phyloP scores from a whole-genome alignment of 2,888 invertebrate genomes.

The Drosophila yooni region DNA sequence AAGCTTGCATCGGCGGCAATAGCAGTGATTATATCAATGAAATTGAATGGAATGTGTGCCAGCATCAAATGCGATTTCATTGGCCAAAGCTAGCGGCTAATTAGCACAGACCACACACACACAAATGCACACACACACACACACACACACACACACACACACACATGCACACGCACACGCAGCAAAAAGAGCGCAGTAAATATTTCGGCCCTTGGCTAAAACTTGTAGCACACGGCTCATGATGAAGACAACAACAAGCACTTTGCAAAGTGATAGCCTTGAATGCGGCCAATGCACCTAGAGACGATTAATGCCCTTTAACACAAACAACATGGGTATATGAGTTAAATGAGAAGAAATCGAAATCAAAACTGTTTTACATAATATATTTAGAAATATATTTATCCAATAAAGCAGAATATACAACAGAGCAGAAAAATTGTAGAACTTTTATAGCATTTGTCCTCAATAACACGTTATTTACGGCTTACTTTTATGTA shows the following conservation, averaged over 20 bases:
- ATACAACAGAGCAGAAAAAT: background rate
- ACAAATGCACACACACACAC: slow-evolving; percentile 9
- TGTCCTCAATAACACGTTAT: rapidly evolving
- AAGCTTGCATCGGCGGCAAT: slow-evolving; percentile 31
- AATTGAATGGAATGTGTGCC: slow-evolving; percentile 78
- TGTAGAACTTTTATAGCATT: background rate
- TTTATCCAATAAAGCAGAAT: background rate
- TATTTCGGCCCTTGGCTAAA: slow-evolving; percentile 68
- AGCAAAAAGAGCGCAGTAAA: slow-evolving; percentile 18
- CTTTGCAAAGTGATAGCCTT: slow-evolving; percentile 47
- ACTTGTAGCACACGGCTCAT: slow-evolving; percentile 50
- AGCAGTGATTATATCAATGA: slow-evolving; percentile 74
- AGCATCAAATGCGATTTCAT: slow-evolving; percentile 71
- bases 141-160: slow-evolving; percentile 1
- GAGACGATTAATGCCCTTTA: slow-evolving; percentile 27
- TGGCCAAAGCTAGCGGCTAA: slow-evolving; percentile 62
- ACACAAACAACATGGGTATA: slow-evolving; percentile 27
- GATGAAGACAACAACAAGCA: slow-evolving; percentile 30
- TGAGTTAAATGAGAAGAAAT: background rate
- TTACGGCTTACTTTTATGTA: background rate
- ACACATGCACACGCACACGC: background rate
- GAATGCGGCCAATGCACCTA: slow-evolving; percentile 59
- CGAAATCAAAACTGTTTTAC: background rate
- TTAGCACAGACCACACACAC: slow-evolving; percentile 70
- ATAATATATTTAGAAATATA: background rate